Conservation (phyloP, 1,140 invertebrate species). For the Coenobita brevimanus region DNA sequence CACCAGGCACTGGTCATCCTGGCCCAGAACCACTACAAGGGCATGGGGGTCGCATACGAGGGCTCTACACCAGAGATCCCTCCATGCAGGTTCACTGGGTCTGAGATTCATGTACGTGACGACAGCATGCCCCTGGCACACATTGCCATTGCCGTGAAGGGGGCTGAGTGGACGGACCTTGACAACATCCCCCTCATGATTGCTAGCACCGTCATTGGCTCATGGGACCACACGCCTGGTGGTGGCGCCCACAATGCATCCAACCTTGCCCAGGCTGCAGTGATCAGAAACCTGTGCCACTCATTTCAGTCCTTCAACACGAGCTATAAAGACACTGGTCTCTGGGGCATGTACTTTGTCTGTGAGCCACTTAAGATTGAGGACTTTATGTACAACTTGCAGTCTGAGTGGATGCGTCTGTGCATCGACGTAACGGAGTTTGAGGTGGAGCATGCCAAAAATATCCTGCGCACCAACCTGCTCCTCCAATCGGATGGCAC, state of each 20-base stretch:
- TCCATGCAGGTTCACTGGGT: slow-evolving; percentile 91
- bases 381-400: slow-evolving; percentile 82
- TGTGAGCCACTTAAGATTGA: slow-evolving; percentile 86
- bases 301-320: slow-evolving; percentile 99
- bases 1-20: slow-evolving; percentile 91
- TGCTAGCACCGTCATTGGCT: slow-evolving; percentile 93
- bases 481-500: slow-evolving; percentile 97
- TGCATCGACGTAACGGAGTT: slow-evolving; percentile 92
- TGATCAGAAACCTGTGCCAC: slow-evolving; percentile 84
- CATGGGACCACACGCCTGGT: slow-evolving; percentile 91
- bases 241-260: slow-evolving; percentile 92
- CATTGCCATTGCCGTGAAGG: slow-evolving; percentile 96
- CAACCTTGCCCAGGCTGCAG: slow-evolving; percentile 83
- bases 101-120: slow-evolving; percentile 90
- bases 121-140: slow-evolving; percentile 96
- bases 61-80: slow-evolving; percentile 80
- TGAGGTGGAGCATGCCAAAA: slow-evolving; percentile 95
- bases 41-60: slow-evolving; percentile 77
- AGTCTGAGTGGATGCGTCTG: slow-evolving; percentile 94
- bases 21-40: slow-evolving; percentile 88
- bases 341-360: slow-evolving; percentile 98
- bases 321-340: slow-evolving; percentile 99
- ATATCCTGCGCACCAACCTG: slow-evolving; percentile 97
- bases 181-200: slow-evolving; percentile 99
- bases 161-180: slow-evolving; percentile 93